Evolutionary conservation across 2,888 invertebrate genomes (phyloP).

Genomic region (Desoria tigrina): DNA sequence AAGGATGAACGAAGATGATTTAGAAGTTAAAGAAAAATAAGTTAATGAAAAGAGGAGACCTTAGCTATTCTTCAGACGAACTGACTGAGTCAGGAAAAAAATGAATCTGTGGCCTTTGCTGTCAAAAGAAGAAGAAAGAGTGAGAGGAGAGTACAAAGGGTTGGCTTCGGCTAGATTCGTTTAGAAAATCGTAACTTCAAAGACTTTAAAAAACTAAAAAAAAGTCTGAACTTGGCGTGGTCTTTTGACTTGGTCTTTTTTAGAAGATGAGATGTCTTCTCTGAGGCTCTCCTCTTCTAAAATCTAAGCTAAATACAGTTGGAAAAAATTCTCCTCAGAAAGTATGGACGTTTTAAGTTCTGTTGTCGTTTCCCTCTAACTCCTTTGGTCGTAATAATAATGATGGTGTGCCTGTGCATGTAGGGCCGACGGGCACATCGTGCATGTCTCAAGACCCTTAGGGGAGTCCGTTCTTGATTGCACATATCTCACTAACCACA

Average conservation of each 20-base stretch:
- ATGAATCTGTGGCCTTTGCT: conserved; percentile 30
- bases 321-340: too few relatives aligned
- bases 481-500: conserved; percentile 51
- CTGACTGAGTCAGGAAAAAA: conserved; percentile 14
- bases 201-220: conserved; percentile 4
- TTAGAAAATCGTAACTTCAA: neutral
- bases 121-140: conserved; percentile 10
- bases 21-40: conserved; percentile 12
- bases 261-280: conserved; percentile 3
- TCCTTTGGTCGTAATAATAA: conserved; percentile 21
- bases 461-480: conserved; percentile 48
- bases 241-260: conserved; percentile 5
- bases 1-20: conserved; percentile 5
- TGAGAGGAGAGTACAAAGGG: conserved; percentile 18
- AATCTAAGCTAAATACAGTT: too few relatives aligned
- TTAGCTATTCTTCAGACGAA: conserved; percentile 12
- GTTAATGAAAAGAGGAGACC: conserved; percentile 18
- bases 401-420: conserved; percentile 43
- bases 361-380: too few relatives aligned
- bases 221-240: conserved; percentile 5
- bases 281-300: too few relatives aligned
- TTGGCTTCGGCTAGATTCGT: conserved; percentile 5
- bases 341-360: too few relatives aligned
- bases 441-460: conserved; percentile 44
- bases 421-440: conserved; percentile 49